Percentiles rank a stretch among this genome's conserved stretches.
phyloP scores from a whole-genome alignment of 2,113 vertebrate genomes.

The Neolamprologus kungweensis region DNA sequence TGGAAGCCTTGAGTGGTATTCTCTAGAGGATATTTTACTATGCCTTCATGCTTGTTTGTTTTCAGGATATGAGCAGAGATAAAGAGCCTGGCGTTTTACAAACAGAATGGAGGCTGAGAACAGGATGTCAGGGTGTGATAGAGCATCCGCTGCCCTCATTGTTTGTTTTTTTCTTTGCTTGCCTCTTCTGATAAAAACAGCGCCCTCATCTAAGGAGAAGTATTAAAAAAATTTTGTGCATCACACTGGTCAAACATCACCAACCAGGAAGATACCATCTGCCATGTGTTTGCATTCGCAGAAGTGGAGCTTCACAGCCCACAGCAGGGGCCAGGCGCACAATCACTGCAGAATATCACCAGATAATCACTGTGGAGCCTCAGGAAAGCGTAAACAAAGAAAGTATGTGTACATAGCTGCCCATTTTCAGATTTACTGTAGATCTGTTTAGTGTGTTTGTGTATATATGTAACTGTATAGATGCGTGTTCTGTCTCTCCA shows the following conservation, averaged over 20 bases:
- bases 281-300: slow-evolving; percentile 3
- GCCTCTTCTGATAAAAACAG: not conserved
- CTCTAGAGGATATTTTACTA: not conserved
- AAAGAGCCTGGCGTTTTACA: not conserved
- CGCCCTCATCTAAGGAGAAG: not conserved
- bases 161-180: not conserved
- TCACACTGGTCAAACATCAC: slow-evolving; percentile 20
- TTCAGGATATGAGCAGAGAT: not conserved
- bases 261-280: slow-evolving; percentile 19
- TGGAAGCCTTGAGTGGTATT: not conserved
- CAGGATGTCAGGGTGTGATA: slow-evolving; percentile 29
- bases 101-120: not conserved
- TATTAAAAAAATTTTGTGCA: not conserved
- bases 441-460: not conserved
- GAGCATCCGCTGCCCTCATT: not conserved
- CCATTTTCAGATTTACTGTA: not conserved
- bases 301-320: not conserved
- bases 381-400: slow-evolving; percentile 22
- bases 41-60: not conserved
- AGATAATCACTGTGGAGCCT: slow-evolving; percentile 52
- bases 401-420: not conserved
- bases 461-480: not conserved
- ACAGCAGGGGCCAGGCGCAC: not conserved
- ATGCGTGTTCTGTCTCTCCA: slow-evolving; percentile 21
- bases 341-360: slow-evolving; percentile 26